Evolutionary conservation across 1,140 invertebrate species (phyloP), one percentile per base, ranked within the genome.

Genomic region (Brachionus asplanchnoidis): DNA sequence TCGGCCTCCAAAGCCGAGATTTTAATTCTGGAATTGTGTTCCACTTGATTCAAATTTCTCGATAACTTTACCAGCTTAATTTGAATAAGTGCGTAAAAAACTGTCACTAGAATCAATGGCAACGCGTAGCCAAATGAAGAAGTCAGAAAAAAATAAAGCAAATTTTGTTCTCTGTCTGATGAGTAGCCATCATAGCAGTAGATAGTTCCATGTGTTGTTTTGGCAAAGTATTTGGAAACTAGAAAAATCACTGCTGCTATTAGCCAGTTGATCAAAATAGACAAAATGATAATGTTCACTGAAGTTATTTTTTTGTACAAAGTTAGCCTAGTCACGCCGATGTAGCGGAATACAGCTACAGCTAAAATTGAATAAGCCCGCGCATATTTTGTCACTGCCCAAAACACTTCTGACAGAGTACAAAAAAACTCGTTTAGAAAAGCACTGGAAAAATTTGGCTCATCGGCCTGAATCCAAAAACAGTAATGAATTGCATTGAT

Each of bases 171-270:
- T 17, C 20, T 26, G 46, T 50, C 26, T 3, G 40, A 17, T n/a
- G 73, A 77, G 5, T 77, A 50, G 20, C 73, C 73, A 77, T 77
- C 73, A 12, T 77, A 77, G 17, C 73, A 77, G 28, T 77, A 77
- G 42, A 77, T 77, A n/a, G 17, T 28, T 50, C 73, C 73, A 46
- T 46, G 14, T 7, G 40, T 46, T 26, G 73, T 77, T 26, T 77
- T 23, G 23, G 44, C 11, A 14, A 20, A n/a, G 17, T 20, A 77
- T 77, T 77, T 77, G 7, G 42, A 28, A 5, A 77, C n/a, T 53
- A 77, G 46, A 77, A 77, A 77, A 9, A 77, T 23, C 2, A 23
- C 20, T 20, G 44, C 8, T 26, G 20, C 42, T 20, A 77, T 28
- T 23, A 50, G 14, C 73, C 73, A 77, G 6, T 46, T 50, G 20